These are phyloP conservation scores for Drosophila melanica DNA, from an alignment of 1,140 invertebrate species.

Conservation along the genomic window DNA sequence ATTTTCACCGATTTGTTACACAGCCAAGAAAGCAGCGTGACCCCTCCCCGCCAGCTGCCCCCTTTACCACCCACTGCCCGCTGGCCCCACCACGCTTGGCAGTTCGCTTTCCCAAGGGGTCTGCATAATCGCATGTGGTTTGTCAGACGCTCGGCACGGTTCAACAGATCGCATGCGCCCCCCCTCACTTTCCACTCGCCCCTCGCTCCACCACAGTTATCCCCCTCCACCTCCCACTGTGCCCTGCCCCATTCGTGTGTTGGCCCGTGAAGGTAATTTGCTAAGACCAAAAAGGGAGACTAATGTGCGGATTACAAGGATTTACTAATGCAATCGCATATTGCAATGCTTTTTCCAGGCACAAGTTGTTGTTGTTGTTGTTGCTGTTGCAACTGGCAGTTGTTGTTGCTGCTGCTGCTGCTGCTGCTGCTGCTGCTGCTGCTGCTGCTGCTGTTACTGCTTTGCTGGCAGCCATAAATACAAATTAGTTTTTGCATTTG, in stretches of 20 bases:
- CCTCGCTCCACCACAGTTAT: too few relatives aligned
- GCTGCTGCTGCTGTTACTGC: not conserved
- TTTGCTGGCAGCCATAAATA: conserved; percentile 58
- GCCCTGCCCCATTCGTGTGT: not conserved
- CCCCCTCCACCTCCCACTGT: too few relatives aligned
- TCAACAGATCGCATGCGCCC: conserved; percentile 42
- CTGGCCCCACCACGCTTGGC: not conserved
- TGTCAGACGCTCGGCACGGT: conserved; percentile 58
- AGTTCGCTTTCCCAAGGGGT: conserved; percentile 4
- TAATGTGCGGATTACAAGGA: conserved; percentile 78
- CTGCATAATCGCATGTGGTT: conserved; percentile 72
- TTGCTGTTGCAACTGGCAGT: not conserved
- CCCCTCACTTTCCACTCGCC: not conserved
- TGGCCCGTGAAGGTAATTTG: conserved; percentile 68
- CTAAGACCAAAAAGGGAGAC: conserved; percentile 71
- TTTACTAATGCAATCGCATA: conserved; percentile 77
- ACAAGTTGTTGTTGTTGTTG: not conserved
- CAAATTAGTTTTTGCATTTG: conserved; percentile 62
- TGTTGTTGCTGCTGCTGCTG: not conserved
- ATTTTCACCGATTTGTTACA: conserved; percentile 72
- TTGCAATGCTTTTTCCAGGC: conserved; percentile 28
- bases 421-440: not conserved
- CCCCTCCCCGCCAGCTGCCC: not conserved
- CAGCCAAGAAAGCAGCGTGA: conserved; percentile 7
- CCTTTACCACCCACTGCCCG: not conserved